Evolutionary conservation across 1,140 invertebrate species (phyloP), one percentile per base, ranked within the genome.

Genomic region (Euwallacea similis): DNA sequence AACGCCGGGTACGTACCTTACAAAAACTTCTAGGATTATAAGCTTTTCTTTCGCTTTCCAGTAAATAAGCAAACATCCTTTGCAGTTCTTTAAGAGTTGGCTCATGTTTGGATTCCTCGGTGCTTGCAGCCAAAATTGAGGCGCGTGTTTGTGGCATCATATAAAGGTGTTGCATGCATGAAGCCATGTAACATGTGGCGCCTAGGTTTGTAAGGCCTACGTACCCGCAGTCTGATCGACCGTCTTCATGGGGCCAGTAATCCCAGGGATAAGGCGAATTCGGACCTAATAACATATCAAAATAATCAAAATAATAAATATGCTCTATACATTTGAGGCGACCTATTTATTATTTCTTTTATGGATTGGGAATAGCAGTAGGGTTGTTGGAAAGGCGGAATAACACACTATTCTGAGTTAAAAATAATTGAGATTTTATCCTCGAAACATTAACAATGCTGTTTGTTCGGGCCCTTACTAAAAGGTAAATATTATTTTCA

Each of bases 181-280:
- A 95, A 3, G 96, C 96, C 94, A 98, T 96, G 81, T 98, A 98
- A 81, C 96, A 98, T 0, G 96, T 98, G 10, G 96, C 96, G 16
- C 96, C 96, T 6, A 98, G 83, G 83, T 98, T 98, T 0, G 94
- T 96, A 6, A 98, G 83, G 0, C 96, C 96, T 0, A 97, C 95
- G 82, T 96, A 97, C 6, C 95, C 96, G 82, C 94, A 97, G 76
- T 96, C 93, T 0, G 95, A 93, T 3, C 95, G 84, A 0, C 94
- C 94, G 81, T 97, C 95, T 78, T 98, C 96, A 71, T 95, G 92
- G 0, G 96, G 96, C 96, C 96, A 97, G 82, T 97, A 96, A 81
- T 98, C 96, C 95, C 95, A 97, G 0, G 94, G 93, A 83, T 97
- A 95, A 0, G 93, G 89, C 2, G 90, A 89, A 78, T 93, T 90